Percentiles rank a stretch among this genome's conserved stretches.
phyloP scores from a whole-genome alignment of 2,113 vertebrate genomes.

The Poecile atricapillus region DNA sequence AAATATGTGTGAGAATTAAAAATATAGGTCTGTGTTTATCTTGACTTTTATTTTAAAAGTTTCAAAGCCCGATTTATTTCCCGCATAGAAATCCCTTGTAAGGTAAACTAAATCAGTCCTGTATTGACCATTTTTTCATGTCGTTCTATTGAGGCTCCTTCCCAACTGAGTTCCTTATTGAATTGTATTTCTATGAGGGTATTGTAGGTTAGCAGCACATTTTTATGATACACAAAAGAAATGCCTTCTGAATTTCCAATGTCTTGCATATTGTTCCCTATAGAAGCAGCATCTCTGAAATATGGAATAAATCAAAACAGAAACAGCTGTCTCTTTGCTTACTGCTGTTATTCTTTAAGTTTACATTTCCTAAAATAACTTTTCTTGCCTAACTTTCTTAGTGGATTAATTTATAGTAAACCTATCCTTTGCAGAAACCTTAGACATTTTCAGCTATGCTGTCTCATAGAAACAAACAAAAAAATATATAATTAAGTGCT shows the following conservation, averaged over 20 bases:
- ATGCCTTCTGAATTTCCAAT: slow-evolving; percentile 82
- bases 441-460: slow-evolving; percentile 39
- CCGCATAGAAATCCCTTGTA: slow-evolving; percentile 76
- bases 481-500: slow-evolving; percentile 49
- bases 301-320: slow-evolving; percentile 87
- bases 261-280: slow-evolving; percentile 81
- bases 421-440: slow-evolving; percentile 39
- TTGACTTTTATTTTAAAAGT: slow-evolving; percentile 73
- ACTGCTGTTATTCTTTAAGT: slow-evolving; percentile 60
- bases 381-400: slow-evolving; percentile 64
- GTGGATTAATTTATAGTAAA: slow-evolving; percentile 69
- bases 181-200: slow-evolving; percentile 86
- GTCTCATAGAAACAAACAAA: slow-evolving; percentile 59
- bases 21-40: slow-evolving; percentile 75
- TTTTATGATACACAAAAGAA: slow-evolving; percentile 84
- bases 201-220: slow-evolving; percentile 86
- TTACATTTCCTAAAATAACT: slow-evolving; percentile 63
- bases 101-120: slow-evolving; percentile 80
- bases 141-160: slow-evolving; percentile 79
- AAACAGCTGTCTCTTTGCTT: slow-evolving; percentile 74
- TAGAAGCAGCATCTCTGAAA: slow-evolving; percentile 77
- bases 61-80: slow-evolving; percentile 81
- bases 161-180: slow-evolving; percentile 86
- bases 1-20: slow-evolving; percentile 82
- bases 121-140: slow-evolving; percentile 81